Evolutionary conservation across 2,113 vertebrate genomes (phyloP).

Genomic region (Sinocyclocheilus grahami): DNA sequence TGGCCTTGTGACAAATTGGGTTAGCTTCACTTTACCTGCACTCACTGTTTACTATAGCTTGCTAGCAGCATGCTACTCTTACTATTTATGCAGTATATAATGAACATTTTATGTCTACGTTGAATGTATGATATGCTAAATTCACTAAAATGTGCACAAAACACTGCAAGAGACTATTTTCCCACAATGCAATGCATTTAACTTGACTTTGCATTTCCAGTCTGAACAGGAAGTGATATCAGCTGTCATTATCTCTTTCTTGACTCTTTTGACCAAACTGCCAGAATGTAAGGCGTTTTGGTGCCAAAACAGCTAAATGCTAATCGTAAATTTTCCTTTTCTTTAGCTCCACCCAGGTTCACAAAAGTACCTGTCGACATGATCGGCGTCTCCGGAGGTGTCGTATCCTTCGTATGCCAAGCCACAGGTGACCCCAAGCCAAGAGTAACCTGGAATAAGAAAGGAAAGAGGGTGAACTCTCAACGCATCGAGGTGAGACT

Average conservation of each 20-base stretch:
- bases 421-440: conserved; percentile 94
- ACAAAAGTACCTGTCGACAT: conserved; percentile 92
- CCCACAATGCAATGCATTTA: neutral
- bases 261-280: neutral
- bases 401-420: conserved; percentile 98
- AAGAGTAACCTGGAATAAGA: conserved; percentile 97
- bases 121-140: neutral
- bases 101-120: neutral
- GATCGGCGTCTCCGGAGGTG: conserved; percentile 94
- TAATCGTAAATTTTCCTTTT: conserved; percentile 11
- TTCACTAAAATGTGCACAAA: neutral
- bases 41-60: neutral
- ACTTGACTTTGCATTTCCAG: neutral
- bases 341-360: conserved; percentile 82
- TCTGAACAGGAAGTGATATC: neutral
- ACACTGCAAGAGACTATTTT: no score
- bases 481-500: conserved; percentile 93
- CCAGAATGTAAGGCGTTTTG: no score
- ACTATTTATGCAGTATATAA: neutral
- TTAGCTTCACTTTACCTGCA: conserved; percentile 12
- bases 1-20: neutral
- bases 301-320: neutral
- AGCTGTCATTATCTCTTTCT: neutral
- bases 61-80: neutral
- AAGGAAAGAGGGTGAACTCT: conserved; percentile 97